These are phyloP conservation scores for Paratrypauchen microcephalus DNA, from an alignment of 2,797 vertebrate species.

Conservation along the genomic window DNA sequence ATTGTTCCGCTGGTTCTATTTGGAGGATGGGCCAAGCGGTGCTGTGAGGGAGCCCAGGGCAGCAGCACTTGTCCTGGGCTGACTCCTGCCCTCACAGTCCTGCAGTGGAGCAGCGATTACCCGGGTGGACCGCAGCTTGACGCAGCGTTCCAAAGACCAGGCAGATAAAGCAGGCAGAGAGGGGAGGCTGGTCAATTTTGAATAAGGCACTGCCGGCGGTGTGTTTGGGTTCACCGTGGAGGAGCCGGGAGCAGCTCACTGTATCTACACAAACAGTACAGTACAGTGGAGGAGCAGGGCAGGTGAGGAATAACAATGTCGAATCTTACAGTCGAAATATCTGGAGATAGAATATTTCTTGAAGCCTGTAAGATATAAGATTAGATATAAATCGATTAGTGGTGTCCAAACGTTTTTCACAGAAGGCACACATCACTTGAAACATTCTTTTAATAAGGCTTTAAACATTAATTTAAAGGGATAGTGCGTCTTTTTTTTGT, in stretches of 20 bases:
- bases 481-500: too few relatives aligned
- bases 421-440: too few relatives aligned
- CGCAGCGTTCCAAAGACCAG: constrained; percentile 24
- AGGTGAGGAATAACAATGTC: neutral
- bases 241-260: constrained; percentile 2
- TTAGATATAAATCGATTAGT: too few relatives aligned
- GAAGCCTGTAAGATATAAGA: neutral
- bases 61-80: constrained; percentile 19
- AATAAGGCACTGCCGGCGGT: constrained; percentile 13
- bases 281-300: neutral
- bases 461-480: too few relatives aligned
- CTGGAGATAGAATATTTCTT: neutral
- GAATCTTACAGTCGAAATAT: neutral
- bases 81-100: constrained; percentile 22
- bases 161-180: constrained; percentile 34
- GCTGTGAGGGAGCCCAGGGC: constrained; percentile 9
- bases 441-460: too few relatives aligned
- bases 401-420: too few relatives aligned
- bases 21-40: constrained; percentile 12
- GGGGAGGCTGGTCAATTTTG: constrained; percentile 27
- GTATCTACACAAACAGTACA: neutral
- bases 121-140: constrained; percentile 16
- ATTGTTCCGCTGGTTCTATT: neutral
- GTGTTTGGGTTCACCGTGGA: constrained; percentile 24
- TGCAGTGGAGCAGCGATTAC: constrained; percentile 16